Evolutionary conservation across 37 sponge, comb jelly and placozoan species (phyloP), one percentile per base, ranked within the genome.

Genomic region (Crambe crambe): DNA sequence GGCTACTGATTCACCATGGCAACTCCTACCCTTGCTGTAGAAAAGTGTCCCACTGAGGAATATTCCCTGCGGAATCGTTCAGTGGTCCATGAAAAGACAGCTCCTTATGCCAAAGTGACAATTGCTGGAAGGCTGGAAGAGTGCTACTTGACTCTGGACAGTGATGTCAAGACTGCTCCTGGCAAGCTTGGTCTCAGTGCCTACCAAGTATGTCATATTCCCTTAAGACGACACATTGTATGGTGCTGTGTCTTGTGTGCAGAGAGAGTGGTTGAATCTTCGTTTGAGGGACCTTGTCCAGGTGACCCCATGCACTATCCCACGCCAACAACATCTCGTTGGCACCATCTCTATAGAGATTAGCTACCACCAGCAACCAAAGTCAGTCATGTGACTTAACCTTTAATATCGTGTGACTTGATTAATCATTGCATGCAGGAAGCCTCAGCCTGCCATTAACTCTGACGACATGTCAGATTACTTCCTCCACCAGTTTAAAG

Each of bases 371-470:
- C 32, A 58, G 40, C 77, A 71, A 42, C 62, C 71, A 22, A 77
- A 85, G 85, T 85, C 4, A 84, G 83, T 75, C 70, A 69, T 72
- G 36, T 38, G 42, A 72, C 70, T 69, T 9, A 69, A 8, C 29
- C 58, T 1, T 5, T 25, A 22, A 2, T 26, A 26, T 54, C 22
- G 21, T 56, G 30, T 47, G 51, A 47, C 51, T 47, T 12, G 12
- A 47, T 47, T 12, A 47, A 15, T 6, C 12, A 47, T 15, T 12
- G 6, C 10, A 47, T 68, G 4, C 38, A 91, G 92, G 76, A 91
- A 83, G 37, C 63, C 85, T 56, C 87, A 74, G 22, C 75, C 87
- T 80, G 81, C 84, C 29, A 58, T 82, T 59, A 75, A 94, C 58
- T 83, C 91, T n/a, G 91, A 90, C 23, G 72, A 79, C 4, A 35